Percentiles rank a stretch among this genome's conserved stretches.
These are phyloP conservation scores for Omphaloscelis lunosa DNA, from an alignment of 2,888 invertebrate species.

Conservation along the genomic window DNA sequence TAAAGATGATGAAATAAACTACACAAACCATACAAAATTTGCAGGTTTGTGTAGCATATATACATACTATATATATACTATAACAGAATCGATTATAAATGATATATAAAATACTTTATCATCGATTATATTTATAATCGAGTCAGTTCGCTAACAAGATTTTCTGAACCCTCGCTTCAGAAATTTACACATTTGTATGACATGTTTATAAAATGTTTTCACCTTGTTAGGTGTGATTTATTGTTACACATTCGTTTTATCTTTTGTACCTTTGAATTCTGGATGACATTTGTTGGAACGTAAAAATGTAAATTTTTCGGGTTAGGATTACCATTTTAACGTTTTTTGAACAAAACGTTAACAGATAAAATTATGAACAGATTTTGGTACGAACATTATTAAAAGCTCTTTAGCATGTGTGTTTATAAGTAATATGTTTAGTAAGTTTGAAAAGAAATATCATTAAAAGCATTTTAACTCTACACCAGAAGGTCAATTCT, in stretches of 20 bases:
- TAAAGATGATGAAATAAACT: background rate
- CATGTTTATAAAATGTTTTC: background rate
- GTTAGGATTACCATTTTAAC: background rate
- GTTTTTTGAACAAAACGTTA: constrained; percentile 1
- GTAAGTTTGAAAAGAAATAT: no score
- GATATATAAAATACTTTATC: no score
- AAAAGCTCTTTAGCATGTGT: background rate
- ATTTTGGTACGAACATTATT: no score
- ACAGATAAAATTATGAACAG: background rate
- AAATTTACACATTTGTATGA: background rate
- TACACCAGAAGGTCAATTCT: no score
- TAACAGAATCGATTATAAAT: no score
- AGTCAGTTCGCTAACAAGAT: background rate
- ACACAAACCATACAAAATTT: background rate
- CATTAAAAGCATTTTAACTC: no score
- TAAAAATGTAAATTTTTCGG: constrained; percentile 1
- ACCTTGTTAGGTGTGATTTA: constrained; percentile 42
- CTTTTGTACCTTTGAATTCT: background rate
- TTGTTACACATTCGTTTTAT: constrained; percentile 32
- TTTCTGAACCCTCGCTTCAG: background rate
- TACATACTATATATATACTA: no score
- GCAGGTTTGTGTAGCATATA: no score
- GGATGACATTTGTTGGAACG: constrained; percentile 8
- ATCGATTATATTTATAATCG: background rate
- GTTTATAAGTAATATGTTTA: no score